Percentiles rank a stretch among this genome's conserved stretches.
Conservation (phyloP, 2,888 invertebrate species). For the Tipula unca region DNA sequence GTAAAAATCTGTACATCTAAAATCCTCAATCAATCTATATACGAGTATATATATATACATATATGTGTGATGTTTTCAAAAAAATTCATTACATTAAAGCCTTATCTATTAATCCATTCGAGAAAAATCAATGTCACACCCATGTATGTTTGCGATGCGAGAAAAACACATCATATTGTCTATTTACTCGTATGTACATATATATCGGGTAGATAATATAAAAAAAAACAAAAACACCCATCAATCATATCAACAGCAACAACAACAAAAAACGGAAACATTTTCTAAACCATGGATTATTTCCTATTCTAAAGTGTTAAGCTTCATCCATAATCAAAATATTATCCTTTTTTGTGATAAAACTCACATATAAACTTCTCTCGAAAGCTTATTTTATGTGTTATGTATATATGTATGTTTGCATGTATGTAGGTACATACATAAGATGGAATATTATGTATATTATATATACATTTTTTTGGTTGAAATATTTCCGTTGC, state of each 20-base stretch:
- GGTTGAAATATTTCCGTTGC: not conserved
- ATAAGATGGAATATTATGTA: not conserved
- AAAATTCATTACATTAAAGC: not conserved
- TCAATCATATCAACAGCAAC: not conserved
- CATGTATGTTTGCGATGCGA: not conserved
- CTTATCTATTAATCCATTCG: not conserved
- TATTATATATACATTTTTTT: not conserved
- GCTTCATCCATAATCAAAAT: not conserved
- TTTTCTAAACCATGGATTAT: not conserved
- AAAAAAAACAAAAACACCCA: not conserved
- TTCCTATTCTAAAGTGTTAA: not conserved
- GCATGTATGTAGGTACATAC: not conserved
- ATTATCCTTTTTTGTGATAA: constrained; percentile 3
- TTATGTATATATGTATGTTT: not conserved
- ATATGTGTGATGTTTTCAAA: not conserved
- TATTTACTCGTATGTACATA: not conserved
- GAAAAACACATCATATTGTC: not conserved
- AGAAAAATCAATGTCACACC: constrained; percentile 14
- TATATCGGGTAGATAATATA: not conserved
- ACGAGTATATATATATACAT: not conserved
- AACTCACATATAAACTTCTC: not conserved
- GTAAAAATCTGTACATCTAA: not conserved
- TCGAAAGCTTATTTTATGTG: not conserved
- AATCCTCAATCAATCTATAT: not conserved
- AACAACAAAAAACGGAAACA: not conserved